These are phyloP conservation scores for Amblyraja radiata DNA, from an alignment of 2,797 vertebrate genomes.

Conservation along the genomic window DNA sequence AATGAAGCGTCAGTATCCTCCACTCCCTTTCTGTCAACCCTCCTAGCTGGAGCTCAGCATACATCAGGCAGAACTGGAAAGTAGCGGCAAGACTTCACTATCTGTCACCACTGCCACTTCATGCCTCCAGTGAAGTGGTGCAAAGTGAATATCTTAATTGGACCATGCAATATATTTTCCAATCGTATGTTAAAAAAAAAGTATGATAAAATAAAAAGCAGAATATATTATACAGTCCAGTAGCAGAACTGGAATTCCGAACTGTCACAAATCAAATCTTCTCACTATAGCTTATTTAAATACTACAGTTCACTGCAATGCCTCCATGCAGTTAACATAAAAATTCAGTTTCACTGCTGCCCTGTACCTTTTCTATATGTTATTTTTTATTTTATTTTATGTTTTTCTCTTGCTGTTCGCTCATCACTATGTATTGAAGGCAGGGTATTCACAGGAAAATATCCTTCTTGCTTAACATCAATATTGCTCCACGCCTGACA, in stretches of 20 bases:
- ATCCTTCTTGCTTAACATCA: slow-evolving; percentile 29
- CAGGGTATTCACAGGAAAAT: background rate
- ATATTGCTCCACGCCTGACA: slow-evolving; percentile 8
- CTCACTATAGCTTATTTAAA: slow-evolving; percentile 34
- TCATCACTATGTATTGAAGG: slow-evolving; percentile 31
- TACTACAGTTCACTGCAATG: slow-evolving; percentile 24
- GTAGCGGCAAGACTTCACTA: slow-evolving; percentile 17
- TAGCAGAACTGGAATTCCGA: slow-evolving; percentile 4
- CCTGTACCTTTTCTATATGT: slow-evolving; percentile 8
- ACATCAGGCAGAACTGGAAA: slow-evolving; percentile 34
- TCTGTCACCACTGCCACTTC: slow-evolving; percentile 31
- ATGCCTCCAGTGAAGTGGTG: slow-evolving; percentile 32
- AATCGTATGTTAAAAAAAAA: slow-evolving; percentile 9
- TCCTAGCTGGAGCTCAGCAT: slow-evolving; percentile 19
- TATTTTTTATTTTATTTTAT: slow-evolving; percentile 31
- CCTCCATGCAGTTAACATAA: slow-evolving; percentile 28
- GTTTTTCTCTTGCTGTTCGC: background rate
- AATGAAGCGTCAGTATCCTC: slow-evolving; percentile 15
- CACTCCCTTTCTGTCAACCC: slow-evolving; percentile 21
- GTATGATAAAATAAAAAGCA: slow-evolving; percentile 1
- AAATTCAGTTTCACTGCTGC: slow-evolving; percentile 32
- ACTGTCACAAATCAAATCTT: slow-evolving; percentile 38
- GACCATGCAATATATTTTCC: slow-evolving; percentile 32
- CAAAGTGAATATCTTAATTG: slow-evolving; percentile 36
- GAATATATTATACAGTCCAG: slow-evolving; percentile 30